Evolutionary conservation across 2,113 vertebrate genomes (phyloP).

Genomic region (Microcebus tavaratra): DNA sequence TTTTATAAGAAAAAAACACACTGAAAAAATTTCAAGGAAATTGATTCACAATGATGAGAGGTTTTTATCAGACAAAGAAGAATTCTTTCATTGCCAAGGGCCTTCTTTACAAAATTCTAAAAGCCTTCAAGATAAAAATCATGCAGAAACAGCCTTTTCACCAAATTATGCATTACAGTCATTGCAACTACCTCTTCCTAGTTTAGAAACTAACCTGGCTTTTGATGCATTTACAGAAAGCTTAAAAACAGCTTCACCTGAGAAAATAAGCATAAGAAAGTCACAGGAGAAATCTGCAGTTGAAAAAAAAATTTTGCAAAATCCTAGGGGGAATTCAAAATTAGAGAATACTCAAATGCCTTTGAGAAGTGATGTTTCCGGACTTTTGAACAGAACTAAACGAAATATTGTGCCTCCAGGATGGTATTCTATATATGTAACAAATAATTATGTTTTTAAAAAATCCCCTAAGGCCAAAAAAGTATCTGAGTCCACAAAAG

Average conservation of each 20-base stretch:
- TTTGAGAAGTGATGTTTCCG: slow-evolving; percentile 73
- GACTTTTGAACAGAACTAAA: slow-evolving; percentile 84
- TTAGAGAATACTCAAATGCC: slow-evolving; percentile 42
- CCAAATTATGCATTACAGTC: slow-evolving; percentile 74
- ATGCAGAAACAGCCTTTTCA: slow-evolving; percentile 76
- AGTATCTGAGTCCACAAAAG: slow-evolving; percentile 67
- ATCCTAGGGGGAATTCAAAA: slow-evolving; percentile 53
- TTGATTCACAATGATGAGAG: slow-evolving; percentile 61
- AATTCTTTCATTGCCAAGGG: slow-evolving; percentile 67
- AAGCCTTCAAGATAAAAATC: slow-evolving; percentile 69
- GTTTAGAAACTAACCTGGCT: slow-evolving; percentile 77
- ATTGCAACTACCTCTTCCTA: slow-evolving; percentile 82
- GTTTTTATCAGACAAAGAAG: slow-evolving; percentile 72
- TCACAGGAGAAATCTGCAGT: slow-evolving; percentile 37
- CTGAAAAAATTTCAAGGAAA: slow-evolving; percentile 85
- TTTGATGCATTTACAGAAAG: slow-evolving; percentile 82
- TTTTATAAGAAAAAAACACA: slow-evolving; percentile 84
- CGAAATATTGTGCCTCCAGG: slow-evolving; percentile 92
- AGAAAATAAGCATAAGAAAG: slow-evolving; percentile 62
- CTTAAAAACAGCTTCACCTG: slow-evolving; percentile 59
- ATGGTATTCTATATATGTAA: slow-evolving; percentile 93
- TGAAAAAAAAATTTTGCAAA: slow-evolving; percentile 54
- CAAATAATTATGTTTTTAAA: slow-evolving; percentile 89
- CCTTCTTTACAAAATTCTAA: slow-evolving; percentile 76
- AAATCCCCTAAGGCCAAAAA: slow-evolving; percentile 81